Evolutionary conservation across 2,797 vertebrate genomes (phyloP), one percentile per base, ranked within the genome.

Genomic region (Momotus momota): DNA sequence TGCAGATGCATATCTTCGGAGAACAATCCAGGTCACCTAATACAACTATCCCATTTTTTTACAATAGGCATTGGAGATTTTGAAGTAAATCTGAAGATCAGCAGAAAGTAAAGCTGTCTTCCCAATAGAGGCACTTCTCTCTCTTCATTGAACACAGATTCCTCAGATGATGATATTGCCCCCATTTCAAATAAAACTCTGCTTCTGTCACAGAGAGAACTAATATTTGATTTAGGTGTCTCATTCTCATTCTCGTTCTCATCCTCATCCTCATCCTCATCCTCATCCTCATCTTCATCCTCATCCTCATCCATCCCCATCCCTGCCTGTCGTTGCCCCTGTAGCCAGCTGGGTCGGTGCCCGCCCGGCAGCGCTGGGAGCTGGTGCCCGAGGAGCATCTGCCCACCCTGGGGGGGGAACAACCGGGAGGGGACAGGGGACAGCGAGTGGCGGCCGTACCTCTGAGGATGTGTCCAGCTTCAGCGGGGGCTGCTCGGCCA

Each of bases 391-490:
- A 57, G 49, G 27, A 69, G 11, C 27, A 26, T 29, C 38, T 33
- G 57, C 19, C 46, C 33, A 22, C 33, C 5, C 2, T 4, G 54
- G 52, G 23, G 46, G 23, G 46, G 35, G 35, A 7, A 35, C 35
- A 35, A 46, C 12, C 10, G 19, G 12, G 4, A 10, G 25, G 22
- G 58, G 35, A 35, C 35, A 35, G 35, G 35, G 35, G 35, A 35
- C 35, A 35, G 35, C 35, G 35, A 35, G 35, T 35, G 35, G 10
- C 17, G 8, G 7, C 45, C 43, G 22, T 98, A 99, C 99, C 99
- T 99, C 99, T 0, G 99, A 98, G 82, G 98, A 99, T 1, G 99
- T 99, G 74, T 99, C 99, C 97, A 99, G 97, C 95, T 99, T 99
- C 96, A 99, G 98, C 4, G 99, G 99, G 2, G 99, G 99, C 97